Evolutionary conservation across 1,140 invertebrate species (phyloP).

Genomic region (Drosophila varians): DNA sequence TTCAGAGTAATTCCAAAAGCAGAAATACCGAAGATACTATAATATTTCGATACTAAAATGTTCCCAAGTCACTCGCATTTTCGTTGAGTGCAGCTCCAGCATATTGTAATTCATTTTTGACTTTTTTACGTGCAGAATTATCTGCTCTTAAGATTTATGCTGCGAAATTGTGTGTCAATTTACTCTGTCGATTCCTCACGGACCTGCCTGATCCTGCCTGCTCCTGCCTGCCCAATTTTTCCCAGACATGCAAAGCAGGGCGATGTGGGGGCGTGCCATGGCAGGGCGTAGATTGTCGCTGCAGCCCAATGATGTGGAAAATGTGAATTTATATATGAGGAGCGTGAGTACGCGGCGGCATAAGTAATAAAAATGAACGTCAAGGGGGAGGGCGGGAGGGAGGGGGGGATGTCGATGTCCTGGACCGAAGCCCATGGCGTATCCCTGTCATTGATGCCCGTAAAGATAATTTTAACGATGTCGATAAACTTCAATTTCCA

Average conservation of each 20-base stretch:
- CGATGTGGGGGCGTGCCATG: no score
- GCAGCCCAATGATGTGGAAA: slow-evolving; percentile 72
- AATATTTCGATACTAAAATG: no score
- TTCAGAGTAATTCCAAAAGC: no score
- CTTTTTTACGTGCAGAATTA: slow-evolving; percentile 72
- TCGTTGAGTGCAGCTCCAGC: slow-evolving; percentile 20
- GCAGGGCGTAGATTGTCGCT: slow-evolving; percentile 58
- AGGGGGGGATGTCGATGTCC: slow-evolving; percentile 6
- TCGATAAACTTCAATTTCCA: slow-evolving; percentile 81
- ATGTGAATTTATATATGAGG: slow-evolving; percentile 75
- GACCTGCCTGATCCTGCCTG: slow-evolving; percentile 1
- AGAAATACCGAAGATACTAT: no score
- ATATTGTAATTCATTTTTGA: slow-evolving; percentile 63
- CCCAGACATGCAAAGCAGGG: slow-evolving; percentile 61
- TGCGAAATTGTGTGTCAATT: slow-evolving; percentile 70
- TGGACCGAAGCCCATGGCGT: slow-evolving; percentile 25
- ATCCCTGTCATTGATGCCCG: slow-evolving; percentile 59
- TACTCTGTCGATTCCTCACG: slow-evolving; percentile 49
- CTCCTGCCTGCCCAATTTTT: slow-evolving; percentile 2
- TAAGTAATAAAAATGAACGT: slow-evolving; percentile 59
- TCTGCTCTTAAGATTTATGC: slow-evolving; percentile 60
- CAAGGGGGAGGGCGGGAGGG: neutral
- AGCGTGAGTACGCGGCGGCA: slow-evolving; percentile 54
- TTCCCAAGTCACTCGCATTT: neutral
- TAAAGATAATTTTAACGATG: slow-evolving; percentile 81